These are phyloP conservation scores for Ivindomyrus marchei DNA, from an alignment of 2,113 vertebrate genomes.

Conservation along the genomic window DNA sequence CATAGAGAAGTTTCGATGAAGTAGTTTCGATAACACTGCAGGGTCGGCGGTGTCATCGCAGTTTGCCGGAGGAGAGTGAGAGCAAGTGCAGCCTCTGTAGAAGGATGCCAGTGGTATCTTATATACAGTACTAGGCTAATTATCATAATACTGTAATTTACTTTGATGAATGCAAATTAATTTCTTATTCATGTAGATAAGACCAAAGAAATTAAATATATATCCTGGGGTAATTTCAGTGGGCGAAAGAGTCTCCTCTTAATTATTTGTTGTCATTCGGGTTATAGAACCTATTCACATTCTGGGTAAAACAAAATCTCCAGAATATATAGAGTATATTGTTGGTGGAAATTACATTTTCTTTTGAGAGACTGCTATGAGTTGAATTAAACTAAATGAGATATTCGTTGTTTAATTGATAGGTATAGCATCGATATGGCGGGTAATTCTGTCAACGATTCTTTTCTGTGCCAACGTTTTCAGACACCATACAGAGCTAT, in stretches of 20 bases:
- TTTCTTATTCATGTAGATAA: slow-evolving; percentile 2
- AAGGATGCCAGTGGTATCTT: background rate
- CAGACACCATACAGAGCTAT: background rate
- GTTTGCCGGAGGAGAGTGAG: background rate
- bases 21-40: background rate
- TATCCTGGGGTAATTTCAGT: background rate
- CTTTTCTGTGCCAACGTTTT: background rate
- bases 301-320: background rate
- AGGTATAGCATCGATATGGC: background rate
- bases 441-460: background rate
- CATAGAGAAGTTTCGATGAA: background rate
- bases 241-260: background rate
- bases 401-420: background rate
- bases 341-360: background rate
- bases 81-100: background rate
- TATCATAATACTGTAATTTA: background rate
- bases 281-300: background rate
- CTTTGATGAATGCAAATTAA: background rate
- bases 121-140: background rate
- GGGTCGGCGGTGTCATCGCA: background rate
- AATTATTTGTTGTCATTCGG: background rate
- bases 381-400: background rate
- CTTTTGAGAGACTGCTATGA: background rate
- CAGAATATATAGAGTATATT: background rate
- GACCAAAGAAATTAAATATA: background rate